A percentile compares a stretch with the other conserved stretches of the same genome.
phyloP scores from a whole-genome alignment of 2,888 invertebrate species.

The Cryptocheilus praepositus region DNA sequence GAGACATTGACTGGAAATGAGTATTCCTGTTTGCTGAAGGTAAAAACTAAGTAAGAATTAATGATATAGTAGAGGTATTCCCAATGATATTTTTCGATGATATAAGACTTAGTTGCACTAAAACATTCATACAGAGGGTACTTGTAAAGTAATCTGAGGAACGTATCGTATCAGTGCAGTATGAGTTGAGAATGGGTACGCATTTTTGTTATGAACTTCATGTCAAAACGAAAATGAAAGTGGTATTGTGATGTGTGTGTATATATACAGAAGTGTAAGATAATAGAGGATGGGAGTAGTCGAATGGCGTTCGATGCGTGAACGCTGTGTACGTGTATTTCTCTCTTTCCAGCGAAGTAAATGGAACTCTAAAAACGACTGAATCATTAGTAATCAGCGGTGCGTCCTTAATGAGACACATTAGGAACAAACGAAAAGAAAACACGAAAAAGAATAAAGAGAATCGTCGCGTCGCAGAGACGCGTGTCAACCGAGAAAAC shows the following conservation, averaged over 20 bases:
- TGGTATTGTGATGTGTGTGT: slow-evolving; percentile 62
- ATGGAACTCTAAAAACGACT: slow-evolving; percentile 45
- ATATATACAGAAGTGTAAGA: slow-evolving; percentile 57
- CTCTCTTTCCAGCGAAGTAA: slow-evolving; percentile 48
- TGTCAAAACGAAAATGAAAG: slow-evolving; percentile 39
- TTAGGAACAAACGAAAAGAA: background rate
- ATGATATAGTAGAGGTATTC: slow-evolving; percentile 69
- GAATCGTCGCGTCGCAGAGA: no score
- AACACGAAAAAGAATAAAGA: background rate
- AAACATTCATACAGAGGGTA: slow-evolving; percentile 60
- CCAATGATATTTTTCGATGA: slow-evolving; percentile 72
- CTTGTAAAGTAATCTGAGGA: slow-evolving; percentile 69
- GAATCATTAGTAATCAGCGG: slow-evolving; percentile 38
- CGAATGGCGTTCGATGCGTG: slow-evolving; percentile 11
- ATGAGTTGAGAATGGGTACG: slow-evolving; percentile 24
- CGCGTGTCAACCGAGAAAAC: no score
- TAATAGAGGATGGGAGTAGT: slow-evolving; percentile 35
- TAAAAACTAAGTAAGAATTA: slow-evolving; percentile 59
- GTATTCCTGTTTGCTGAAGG: slow-evolving; percentile 68
- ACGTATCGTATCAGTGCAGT: slow-evolving; percentile 20
- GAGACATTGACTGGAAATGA: slow-evolving; percentile 68
- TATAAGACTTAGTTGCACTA: slow-evolving; percentile 67
- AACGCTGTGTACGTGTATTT: slow-evolving; percentile 26
- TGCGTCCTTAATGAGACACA: slow-evolving; percentile 30
- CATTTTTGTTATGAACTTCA: slow-evolving; percentile 25